These are phyloP conservation scores for Leucoma salicis DNA, from an alignment of 2,888 invertebrate genomes.

Conservation along the genomic window DNA sequence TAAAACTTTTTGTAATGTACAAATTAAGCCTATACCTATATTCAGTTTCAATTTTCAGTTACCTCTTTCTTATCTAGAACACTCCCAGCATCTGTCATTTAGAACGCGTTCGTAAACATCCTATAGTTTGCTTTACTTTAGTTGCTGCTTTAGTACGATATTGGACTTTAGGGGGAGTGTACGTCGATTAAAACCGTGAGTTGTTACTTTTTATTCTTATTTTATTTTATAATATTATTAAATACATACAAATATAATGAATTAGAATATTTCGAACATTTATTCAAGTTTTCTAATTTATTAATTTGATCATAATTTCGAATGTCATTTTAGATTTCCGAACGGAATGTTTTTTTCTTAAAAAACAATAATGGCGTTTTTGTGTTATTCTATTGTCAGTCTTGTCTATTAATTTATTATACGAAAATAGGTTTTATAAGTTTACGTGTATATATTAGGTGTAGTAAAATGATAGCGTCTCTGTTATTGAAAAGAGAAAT, in stretches of 20 bases:
- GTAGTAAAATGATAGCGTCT: neutral
- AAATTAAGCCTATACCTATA: neutral
- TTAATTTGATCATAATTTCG: neutral
- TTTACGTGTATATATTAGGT: too few species aligned
- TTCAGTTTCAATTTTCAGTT: conserved; percentile 2
- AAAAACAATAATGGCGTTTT: neutral
- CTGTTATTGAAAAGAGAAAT: neutral
- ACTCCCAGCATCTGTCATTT: conserved; percentile 27
- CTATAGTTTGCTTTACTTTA: neutral
- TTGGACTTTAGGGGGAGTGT: neutral
- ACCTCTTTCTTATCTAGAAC: conserved; percentile 18
- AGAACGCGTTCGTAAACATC: conserved; percentile 9
- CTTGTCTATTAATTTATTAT: neutral
- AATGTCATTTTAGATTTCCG: neutral
- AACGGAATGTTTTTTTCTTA: neutral
- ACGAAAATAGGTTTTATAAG: neutral
- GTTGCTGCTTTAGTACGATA: neutral
- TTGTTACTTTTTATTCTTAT: neutral
- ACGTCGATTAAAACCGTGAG: neutral
- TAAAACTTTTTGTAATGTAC: neutral
- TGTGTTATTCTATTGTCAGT: neutral
- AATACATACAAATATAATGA: neutral
- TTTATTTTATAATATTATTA: neutral
- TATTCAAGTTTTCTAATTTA: neutral
- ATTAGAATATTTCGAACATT: neutral